These are phyloP conservation scores for Noctua janthe DNA, from an alignment of 2,888 invertebrate species.

Conservation along the genomic window DNA sequence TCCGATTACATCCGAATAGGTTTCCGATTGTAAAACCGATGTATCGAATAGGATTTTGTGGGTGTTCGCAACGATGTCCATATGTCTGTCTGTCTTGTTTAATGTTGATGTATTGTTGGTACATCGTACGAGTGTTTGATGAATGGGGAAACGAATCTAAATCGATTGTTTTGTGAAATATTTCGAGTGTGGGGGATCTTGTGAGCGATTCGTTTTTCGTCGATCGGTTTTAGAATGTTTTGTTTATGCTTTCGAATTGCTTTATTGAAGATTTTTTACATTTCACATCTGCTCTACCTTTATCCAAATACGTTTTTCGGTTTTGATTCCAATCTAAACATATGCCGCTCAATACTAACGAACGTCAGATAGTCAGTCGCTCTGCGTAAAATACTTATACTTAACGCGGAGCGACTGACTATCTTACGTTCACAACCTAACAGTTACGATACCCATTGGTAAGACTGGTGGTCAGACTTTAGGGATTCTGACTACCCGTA, in stretches of 20 bases:
- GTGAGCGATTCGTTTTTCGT: conserved; percentile 25
- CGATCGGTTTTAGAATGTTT: conserved; percentile 18
- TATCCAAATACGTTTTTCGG: not conserved
- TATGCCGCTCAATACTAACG: not conserved
- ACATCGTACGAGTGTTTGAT: conserved; percentile 53
- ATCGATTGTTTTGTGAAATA: conserved; percentile 51
- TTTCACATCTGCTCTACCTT: not conserved
- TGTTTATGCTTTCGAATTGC: conserved; percentile 17
- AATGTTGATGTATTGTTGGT: conserved; percentile 60
- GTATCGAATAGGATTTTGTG: conserved; percentile 60
- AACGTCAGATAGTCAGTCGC: too few relatives aligned
- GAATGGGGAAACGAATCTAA: conserved; percentile 43
- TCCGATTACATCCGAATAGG: conserved; percentile 35
- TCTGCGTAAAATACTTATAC: too few relatives aligned
- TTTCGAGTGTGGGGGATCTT: conserved; percentile 12
- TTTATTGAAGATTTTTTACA: not conserved
- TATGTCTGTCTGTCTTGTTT: conserved; percentile 53
- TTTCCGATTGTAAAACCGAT: conserved; percentile 44
- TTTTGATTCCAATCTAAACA: not conserved
- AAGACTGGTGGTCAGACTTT: not conserved
- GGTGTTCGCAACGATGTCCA: conserved; percentile 40
- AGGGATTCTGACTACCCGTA: not conserved
- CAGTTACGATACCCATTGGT: not conserved
- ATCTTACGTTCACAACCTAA: not conserved
- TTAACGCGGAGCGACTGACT: not conserved